Evolutionary conservation across 2,797 vertebrate genomes (phyloP).

Genomic region (Myioborus melanocephalus): DNA sequence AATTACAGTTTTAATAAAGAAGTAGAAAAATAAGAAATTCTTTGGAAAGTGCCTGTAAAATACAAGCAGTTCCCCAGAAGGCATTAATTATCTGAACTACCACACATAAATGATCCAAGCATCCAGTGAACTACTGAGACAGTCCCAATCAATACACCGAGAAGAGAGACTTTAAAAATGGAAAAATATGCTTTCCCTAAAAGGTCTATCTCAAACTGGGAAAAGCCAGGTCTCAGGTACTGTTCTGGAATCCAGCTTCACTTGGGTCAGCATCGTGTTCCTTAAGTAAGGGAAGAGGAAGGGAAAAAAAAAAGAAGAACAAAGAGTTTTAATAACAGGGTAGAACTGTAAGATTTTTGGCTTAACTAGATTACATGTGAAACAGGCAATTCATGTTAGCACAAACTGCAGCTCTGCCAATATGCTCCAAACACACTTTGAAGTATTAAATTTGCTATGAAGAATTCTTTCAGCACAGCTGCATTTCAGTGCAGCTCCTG

Average conservation of each 20-base stretch:
- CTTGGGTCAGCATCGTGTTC: conserved; percentile 85
- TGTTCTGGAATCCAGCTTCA: conserved; percentile 76
- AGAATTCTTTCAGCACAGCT: neutral
- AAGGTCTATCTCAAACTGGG: neutral
- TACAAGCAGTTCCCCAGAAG: conserved; percentile 6
- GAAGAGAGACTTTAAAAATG: neutral
- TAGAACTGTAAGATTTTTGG: neutral
- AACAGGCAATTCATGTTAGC: neutral
- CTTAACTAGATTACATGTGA: neutral
- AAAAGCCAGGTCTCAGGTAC: conserved; percentile 45
- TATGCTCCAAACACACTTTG: neutral
- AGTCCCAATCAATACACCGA: neutral
- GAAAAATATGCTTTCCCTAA: neutral
- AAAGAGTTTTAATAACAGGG: neutral
- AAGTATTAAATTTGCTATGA: neutral
- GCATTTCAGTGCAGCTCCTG: neutral
- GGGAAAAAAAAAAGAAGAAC: neutral
- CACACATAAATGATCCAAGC: neutral
- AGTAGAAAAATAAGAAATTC: conserved; percentile 59
- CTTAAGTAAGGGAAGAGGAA: conserved; percentile 61
- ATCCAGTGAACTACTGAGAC: neutral
- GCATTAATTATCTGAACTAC: neutral
- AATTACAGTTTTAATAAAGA: conserved; percentile 52
- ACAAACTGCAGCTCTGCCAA: neutral
- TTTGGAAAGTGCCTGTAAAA: conserved; percentile 29